Evolutionary conservation across 2,797 vertebrate genomes (phyloP).

Genomic region (Tragopan temminckii): DNA sequence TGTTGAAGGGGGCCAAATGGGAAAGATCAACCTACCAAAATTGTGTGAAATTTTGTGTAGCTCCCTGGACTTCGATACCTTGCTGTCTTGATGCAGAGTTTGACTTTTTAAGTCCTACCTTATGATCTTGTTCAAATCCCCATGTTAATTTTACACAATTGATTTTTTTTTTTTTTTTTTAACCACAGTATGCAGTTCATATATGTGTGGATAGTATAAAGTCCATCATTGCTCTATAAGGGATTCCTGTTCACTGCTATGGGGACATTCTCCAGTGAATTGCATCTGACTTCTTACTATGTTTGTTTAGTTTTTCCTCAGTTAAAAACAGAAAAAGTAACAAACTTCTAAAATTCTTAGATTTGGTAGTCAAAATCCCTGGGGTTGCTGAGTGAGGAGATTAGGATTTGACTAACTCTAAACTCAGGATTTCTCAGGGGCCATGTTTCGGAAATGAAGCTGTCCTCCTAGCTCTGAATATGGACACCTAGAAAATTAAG

Average conservation of each 20-base stretch:
- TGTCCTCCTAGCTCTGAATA: not conserved
- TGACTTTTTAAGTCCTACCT: not conserved
- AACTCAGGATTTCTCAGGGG: not conserved
- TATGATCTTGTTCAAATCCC: not conserved
- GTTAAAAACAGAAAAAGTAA: not conserved
- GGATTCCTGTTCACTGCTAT: not conserved
- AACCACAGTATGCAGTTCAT: not conserved
- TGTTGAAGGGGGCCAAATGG: constrained; percentile 42
- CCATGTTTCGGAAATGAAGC: not conserved
- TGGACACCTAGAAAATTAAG: not conserved
- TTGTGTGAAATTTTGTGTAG: constrained; percentile 28
- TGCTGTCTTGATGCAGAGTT: not conserved
- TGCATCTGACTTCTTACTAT: not conserved
- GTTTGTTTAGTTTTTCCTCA: not conserved
- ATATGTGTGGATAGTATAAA: not conserved
- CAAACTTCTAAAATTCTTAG: not conserved
- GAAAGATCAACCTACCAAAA: constrained; percentile 20
- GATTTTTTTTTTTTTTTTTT: not conserved
- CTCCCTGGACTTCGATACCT: not conserved
- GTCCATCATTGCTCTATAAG: not conserved
- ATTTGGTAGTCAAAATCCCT: not conserved
- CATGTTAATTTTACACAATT: not conserved
- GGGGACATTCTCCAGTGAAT: not conserved
- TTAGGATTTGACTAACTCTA: not conserved
- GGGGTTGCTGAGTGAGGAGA: not conserved